Conservation (phyloP, 2,113 vertebrate genomes). For the Holacanthus passer region DNA sequence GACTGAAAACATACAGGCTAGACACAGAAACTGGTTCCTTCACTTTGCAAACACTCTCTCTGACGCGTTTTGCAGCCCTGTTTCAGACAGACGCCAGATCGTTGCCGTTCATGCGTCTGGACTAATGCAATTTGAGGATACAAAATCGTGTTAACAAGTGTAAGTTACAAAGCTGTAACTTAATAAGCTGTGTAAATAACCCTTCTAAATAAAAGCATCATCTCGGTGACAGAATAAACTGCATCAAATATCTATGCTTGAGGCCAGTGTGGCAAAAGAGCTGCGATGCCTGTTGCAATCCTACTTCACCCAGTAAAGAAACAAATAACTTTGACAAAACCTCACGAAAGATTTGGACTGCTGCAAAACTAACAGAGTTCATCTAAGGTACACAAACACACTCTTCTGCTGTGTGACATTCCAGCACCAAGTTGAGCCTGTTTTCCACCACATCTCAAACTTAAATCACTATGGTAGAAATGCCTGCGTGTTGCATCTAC, state of each 20-base stretch:
- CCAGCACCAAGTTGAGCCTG: background rate
- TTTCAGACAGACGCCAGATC: background rate
- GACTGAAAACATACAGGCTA: background rate
- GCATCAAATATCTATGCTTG: background rate
- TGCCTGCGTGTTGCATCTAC: background rate
- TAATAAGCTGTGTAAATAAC: background rate
- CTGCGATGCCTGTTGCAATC: background rate
- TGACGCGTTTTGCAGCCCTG: background rate
- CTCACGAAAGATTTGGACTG: background rate
- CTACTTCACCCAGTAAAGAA: background rate
- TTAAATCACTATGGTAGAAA: constrained; percentile 14
- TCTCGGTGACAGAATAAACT: background rate
- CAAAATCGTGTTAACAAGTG: background rate
- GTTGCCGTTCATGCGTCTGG: background rate
- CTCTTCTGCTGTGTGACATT: background rate
- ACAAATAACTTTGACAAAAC: background rate
- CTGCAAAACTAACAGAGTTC: constrained; percentile 1
- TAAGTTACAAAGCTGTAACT: too few species aligned
- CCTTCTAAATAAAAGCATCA: background rate
- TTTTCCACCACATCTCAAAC: constrained; percentile 32
- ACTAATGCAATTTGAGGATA: background rate
- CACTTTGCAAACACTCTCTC: background rate
- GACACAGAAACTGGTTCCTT: background rate
- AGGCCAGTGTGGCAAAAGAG: background rate
- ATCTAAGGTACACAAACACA: constrained; percentile 2